These are phyloP conservation scores for Drosophila albomicans DNA, from an alignment of 1,140 invertebrate species.

Conservation along the genomic window DNA sequence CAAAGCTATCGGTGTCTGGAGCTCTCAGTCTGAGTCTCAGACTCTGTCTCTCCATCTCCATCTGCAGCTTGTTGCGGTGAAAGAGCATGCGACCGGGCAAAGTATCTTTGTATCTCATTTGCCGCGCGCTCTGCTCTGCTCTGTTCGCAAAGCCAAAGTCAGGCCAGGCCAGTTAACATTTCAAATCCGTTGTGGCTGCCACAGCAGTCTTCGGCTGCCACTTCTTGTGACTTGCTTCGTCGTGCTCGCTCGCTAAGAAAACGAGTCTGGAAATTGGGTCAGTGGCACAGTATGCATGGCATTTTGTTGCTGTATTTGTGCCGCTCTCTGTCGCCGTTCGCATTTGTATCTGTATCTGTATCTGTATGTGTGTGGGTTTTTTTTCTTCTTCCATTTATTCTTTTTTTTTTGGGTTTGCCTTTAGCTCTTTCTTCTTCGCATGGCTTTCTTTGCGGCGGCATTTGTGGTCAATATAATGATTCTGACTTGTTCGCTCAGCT, in stretches of 20 bases:
- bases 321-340: conserved; percentile 34
- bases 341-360: background rate
- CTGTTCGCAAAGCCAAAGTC: background rate
- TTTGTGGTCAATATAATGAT: conserved; percentile 80
- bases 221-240: conserved; percentile 45
- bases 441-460: conserved; percentile 69
- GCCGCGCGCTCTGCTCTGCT: conserved; percentile 25
- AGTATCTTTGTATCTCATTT: conserved; percentile 73
- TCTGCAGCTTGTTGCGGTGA: conserved; percentile 54
- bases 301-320: conserved; percentile 63
- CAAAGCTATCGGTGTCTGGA: conserved; percentile 49
- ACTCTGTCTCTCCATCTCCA: background rate
- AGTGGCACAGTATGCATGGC: conserved; percentile 83
- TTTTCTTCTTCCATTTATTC: background rate
- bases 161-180: conserved; percentile 56
- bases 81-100: conserved; percentile 67
- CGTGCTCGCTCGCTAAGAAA: conserved; percentile 32
- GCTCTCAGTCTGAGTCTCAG: conserved; percentile 7
- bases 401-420: conserved; percentile 47
- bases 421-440: conserved; percentile 60
- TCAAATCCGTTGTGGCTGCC: conserved; percentile 74
- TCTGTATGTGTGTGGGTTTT: conserved; percentile 54
- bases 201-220: conserved; percentile 30
- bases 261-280: conserved; percentile 82
- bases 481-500: conserved; percentile 47